These are phyloP conservation scores for Drosophila bunnanda DNA, from an alignment of 2,888 invertebrate species.

Conservation along the genomic window DNA sequence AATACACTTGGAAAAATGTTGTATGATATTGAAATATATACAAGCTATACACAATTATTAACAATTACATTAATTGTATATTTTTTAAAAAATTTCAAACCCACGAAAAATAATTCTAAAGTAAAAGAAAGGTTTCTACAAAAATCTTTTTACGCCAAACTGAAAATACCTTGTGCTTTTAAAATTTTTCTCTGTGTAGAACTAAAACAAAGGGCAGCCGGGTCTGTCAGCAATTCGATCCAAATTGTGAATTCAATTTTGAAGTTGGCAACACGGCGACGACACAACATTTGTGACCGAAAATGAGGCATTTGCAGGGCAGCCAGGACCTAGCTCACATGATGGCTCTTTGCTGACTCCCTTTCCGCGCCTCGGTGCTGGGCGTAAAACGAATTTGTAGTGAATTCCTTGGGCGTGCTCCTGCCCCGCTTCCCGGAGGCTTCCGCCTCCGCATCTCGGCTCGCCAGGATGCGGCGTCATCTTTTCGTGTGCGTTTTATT, in stretches of 20 bases:
- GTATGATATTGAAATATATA: background rate
- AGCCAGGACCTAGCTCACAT: constrained; percentile 32
- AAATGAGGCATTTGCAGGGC: constrained; percentile 60
- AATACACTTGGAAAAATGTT: background rate
- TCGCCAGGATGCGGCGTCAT: constrained; percentile 56
- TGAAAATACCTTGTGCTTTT: no score
- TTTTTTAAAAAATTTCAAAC: no score
- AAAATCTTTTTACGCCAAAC: no score
- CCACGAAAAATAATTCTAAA: background rate
- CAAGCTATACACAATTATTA: background rate
- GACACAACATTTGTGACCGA: constrained; percentile 60
- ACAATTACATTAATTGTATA: no score
- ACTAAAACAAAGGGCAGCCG: constrained; percentile 65
- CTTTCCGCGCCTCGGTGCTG: background rate
- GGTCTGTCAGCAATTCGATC: constrained; percentile 68
- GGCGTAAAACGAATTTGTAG: constrained; percentile 78
- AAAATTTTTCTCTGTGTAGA: background rate
- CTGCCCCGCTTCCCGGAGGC: constrained; percentile 19
- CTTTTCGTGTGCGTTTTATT: constrained; percentile 74
- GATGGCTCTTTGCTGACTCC: constrained; percentile 29
- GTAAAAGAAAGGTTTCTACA: no score
- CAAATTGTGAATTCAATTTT: constrained; percentile 79
- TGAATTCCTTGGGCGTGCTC: constrained; percentile 65
- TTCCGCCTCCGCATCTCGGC: constrained; percentile 18
- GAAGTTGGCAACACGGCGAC: constrained; percentile 66